A percentile compares a stretch with the other conserved stretches of the same genome.
Conservation (phyloP, 2,797 vertebrate species). For the Sphenopsis melanotis region DNA sequence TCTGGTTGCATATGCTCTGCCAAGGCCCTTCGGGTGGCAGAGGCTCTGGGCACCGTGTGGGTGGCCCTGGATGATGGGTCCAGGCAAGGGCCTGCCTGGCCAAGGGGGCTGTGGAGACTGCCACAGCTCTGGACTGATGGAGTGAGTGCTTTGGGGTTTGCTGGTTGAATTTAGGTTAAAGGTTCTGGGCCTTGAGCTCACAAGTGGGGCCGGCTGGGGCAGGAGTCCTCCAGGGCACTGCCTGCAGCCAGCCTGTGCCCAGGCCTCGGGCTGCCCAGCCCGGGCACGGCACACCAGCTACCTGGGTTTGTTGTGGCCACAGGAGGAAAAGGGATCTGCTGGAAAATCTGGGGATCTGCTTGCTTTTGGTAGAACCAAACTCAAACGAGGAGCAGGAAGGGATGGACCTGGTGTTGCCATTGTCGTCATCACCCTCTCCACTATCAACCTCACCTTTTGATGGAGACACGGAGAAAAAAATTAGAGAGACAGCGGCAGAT, state of each 20-base stretch:
- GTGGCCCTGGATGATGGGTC: neutral
- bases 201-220: no score
- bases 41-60: neutral
- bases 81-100: accelerated
- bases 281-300: neutral
- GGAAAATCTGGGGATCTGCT: neutral
- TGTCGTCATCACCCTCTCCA: neutral
- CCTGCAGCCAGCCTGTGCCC: neutral
- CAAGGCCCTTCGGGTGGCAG: neutral
- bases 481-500: neutral
- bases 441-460: neutral
- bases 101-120: neutral
- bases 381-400: neutral
- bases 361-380: neutral
- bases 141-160: accelerated
- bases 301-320: accelerated
- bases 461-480: neutral
- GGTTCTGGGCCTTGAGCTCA: neutral
- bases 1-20: neutral
- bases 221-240: neutral
- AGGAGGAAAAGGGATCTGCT: neutral
- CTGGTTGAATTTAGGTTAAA: neutral
- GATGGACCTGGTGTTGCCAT: neutral
- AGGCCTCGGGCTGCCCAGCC: neutral
- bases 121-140: neutral